Evolutionary conservation across 2,888 invertebrate species (phyloP).

Genomic region (Drosophila pegasa): DNA sequence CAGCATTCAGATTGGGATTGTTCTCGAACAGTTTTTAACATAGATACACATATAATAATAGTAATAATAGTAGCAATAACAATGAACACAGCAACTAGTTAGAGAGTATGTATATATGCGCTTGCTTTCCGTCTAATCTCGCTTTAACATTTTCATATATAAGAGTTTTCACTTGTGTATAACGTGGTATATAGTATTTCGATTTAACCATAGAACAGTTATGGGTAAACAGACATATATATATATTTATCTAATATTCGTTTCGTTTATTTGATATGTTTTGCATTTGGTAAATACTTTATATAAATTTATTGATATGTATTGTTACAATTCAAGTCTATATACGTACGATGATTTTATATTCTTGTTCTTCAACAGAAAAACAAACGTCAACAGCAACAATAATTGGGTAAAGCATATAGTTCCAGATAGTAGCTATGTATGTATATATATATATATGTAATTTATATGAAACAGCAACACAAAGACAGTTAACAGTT

Average conservation of each 20-base stretch:
- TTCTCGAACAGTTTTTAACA: constrained; percentile 27
- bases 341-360: constrained; percentile 64
- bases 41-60: constrained; percentile 24
- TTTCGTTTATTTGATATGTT: constrained; percentile 37
- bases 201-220: constrained; percentile 26
- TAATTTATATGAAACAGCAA: constrained; percentile 46
- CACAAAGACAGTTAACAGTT: constrained; percentile 61
- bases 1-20: constrained; percentile 18
- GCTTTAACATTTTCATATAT: constrained; percentile 59
- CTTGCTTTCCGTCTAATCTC: constrained; percentile 10
- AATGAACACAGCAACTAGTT: constrained; percentile 81
- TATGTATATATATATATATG: constrained; percentile 5
- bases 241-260: constrained; percentile 27
- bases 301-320: constrained; percentile 78
- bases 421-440: constrained; percentile 2
- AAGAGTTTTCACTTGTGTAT: constrained; percentile 42
- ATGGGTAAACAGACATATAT: constrained; percentile 32
- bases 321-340: constrained; percentile 82
- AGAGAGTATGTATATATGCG: constrained; percentile 41
- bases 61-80: constrained; percentile 63
- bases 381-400: constrained; percentile 39
- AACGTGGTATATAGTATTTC: constrained; percentile 40
- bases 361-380: constrained; percentile 19
- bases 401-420: constrained; percentile 25
- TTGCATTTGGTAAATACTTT: constrained; percentile 34